Conservation (phyloP, 2,113 vertebrate genomes). For the Salvelinus fontinalis region DNA sequence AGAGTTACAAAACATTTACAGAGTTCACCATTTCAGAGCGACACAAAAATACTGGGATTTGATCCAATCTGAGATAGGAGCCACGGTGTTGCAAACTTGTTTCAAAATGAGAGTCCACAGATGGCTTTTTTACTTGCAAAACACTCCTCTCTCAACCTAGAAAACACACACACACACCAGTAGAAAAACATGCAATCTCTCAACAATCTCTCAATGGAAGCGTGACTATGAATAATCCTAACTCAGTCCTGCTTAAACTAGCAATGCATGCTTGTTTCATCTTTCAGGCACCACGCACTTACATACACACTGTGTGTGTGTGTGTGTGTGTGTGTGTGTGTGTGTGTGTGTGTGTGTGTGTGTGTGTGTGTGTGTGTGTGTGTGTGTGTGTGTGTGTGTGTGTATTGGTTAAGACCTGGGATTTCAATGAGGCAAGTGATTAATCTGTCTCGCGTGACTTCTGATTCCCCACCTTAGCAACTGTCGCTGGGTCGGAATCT, state of each 20-base stretch:
- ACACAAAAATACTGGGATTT: conserved; percentile 54
- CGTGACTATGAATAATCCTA: neutral
- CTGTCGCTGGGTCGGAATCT: conserved; percentile 55
- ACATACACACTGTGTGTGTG: conserved; percentile 8
- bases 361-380: conserved; percentile 4
- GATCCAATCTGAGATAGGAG: conserved; percentile 60
- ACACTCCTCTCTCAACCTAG: neutral
- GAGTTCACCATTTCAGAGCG: conserved; percentile 36
- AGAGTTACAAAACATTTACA: conserved; percentile 40
- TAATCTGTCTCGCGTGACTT: conserved; percentile 58
- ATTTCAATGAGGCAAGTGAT: conserved; percentile 54
- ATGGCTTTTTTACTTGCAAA: neutral
- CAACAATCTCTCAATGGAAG: no score
- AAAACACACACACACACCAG: neutral
- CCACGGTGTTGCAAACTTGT: conserved; percentile 61
- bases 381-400: conserved; percentile 11
- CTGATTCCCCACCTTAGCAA: conserved; percentile 61
- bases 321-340: neutral
- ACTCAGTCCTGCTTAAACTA: neutral
- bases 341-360: conserved; percentile 8
- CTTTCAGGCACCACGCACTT: neutral
- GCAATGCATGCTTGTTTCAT: neutral
- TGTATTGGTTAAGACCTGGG: conserved; percentile 1
- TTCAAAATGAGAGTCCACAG: conserved; percentile 55
- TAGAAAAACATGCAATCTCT: conserved; percentile 10